phyloP scores from a whole-genome alignment of 2,113 vertebrate species.

The Ardeotis arabs region DNA sequence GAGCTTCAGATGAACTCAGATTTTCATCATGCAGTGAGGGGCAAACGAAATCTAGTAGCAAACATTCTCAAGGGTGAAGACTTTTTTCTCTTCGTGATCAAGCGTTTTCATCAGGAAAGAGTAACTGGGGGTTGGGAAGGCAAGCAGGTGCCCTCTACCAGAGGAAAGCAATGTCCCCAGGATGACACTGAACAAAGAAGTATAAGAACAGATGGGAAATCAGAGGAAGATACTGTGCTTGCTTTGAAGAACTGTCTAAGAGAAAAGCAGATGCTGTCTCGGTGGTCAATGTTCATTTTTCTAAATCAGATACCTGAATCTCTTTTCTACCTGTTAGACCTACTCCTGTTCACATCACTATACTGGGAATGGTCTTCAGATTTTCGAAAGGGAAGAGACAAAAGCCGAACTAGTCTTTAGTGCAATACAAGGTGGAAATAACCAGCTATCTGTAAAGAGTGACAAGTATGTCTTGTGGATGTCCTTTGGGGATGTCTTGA shows the following conservation, averaged over 20 bases:
- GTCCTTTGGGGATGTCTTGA: neutral
- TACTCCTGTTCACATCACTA: neutral
- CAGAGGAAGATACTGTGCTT: neutral
- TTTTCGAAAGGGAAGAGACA: neutral
- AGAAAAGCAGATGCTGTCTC: neutral
- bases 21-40: neutral
- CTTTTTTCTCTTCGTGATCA: neutral
- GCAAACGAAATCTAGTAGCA: neutral
- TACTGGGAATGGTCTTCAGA: neutral
- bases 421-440: neutral
- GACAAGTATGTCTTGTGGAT: neutral
- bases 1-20: neutral
- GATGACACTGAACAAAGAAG: neutral
- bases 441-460: neutral
- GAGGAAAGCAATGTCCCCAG: neutral
- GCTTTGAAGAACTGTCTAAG: neutral
- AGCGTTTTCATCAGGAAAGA: constrained; percentile 12
- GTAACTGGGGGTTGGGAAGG: neutral
- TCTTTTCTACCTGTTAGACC: neutral
- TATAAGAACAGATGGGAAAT: neutral
- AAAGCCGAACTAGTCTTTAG: neutral
- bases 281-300: neutral
- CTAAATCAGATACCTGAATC: neutral
- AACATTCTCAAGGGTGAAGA: neutral
- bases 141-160: neutral